Base-by-base conservation (phyloP, 2,113 vertebrate species). In the Panthera tigris region DNA sequence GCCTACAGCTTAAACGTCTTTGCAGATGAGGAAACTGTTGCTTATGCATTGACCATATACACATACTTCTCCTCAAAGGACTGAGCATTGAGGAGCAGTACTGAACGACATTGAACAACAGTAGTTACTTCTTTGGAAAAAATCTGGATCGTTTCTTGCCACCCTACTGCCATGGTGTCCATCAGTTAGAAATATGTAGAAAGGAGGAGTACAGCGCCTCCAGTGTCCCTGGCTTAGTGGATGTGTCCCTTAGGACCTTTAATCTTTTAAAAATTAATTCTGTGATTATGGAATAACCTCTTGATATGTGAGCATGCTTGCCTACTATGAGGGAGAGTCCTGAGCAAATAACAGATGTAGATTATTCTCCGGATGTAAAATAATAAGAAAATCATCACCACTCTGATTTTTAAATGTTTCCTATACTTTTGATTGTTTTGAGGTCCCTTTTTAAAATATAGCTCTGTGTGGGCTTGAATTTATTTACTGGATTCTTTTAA, bases 361-460 rank as follows among this genome's bases (percentile, higher is more conserved):
- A 29, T 61, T n/a, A 25, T 73, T 81, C 25, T 85, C 39, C 18
- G 6, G 3, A 48, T 39, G 8, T 50, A 50, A 61, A 63, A 93
- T 19, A 69, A 82, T 73, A 81, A 33, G 18, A 33, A 69, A 96
- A 45, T 50, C 11, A 63, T 71, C 19, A n/a, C 33, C 16, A 66
- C 76, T 96, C 82, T 76, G 65, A 85, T 71, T 55, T 90, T 71
- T 84, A 39, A 79, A 65, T 92, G 13, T 87, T 61, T 92, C 27
- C 13, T 41, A n/a, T 79, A 69, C 84, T 11, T 78, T 73, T 95
- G 61, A 55, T 45, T 45, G 27, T 71, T 93, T 95, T 69, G 36
- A 89, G 45, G 41, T 79, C 1, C 0, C 33, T 33, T 83, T 21
- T n/a, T 6, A 11, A 39, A 36, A 68, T 27, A 45, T 31, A 86